Evolutionary conservation across 2,888 invertebrate species (phyloP).

Genomic region (Formica aserva): DNA sequence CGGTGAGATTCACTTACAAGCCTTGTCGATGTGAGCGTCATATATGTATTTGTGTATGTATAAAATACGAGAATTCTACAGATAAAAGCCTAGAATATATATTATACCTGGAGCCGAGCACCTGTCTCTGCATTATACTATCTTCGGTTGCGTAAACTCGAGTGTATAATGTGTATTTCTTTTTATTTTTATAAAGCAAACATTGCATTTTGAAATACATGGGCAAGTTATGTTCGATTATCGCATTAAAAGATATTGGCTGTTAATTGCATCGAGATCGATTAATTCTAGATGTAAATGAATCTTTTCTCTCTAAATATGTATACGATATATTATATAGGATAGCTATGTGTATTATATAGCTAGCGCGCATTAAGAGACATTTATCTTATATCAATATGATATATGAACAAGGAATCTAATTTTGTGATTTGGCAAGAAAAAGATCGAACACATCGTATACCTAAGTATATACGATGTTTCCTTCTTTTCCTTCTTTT

Average conservation of each 20-base stretch:
- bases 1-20: conserved; percentile 62
- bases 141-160: conserved; percentile 11
- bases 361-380: conserved; percentile 6
- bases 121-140: conserved; percentile 2
- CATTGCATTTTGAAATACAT: background rate
- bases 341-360: conserved; percentile 7
- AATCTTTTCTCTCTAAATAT: background rate
- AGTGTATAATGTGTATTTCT: background rate
- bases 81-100: conserved; percentile 39
- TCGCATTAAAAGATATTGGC: background rate
- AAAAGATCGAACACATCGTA: background rate
- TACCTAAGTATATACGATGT: background rate
- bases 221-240: conserved; percentile 6
- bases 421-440: conserved; percentile 25
- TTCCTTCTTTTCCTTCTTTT: background rate
- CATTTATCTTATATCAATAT: conserved; percentile 30
- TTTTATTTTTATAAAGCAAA: conserved; percentile 13
- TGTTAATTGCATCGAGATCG: background rate
- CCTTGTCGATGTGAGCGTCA: conserved; percentile 70
- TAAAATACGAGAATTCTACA: conserved; percentile 60
- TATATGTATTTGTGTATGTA: conserved; percentile 36
- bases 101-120: conserved; percentile 49
- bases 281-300: background rate
- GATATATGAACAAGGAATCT: conserved; percentile 23
- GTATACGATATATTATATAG: background rate